Base-by-base conservation (phyloP, 2,113 vertebrate species). In the Calyptommatus sinebrachiatus region DNA sequence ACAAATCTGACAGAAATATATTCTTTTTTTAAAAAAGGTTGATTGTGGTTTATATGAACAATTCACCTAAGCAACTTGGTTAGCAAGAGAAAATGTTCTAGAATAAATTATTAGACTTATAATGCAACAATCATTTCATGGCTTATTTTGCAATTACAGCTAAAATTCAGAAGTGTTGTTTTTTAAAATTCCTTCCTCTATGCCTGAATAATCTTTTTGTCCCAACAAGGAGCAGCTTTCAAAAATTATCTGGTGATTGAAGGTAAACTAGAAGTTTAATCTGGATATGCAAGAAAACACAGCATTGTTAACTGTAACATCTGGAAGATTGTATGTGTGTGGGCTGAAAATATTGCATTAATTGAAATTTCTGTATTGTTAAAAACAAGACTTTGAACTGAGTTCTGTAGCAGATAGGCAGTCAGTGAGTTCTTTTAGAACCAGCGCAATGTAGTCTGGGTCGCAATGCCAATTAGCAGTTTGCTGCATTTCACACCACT, bases 91-190 rank as follows among this genome's bases (percentile, higher is more conserved):
- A 71, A 78, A 62, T 78, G 68, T 16, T 46, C 16, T 77, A 28
- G 31, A 70, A 70, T 62, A 35, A 71, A 78, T 62, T 78, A 61
- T 78, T 45, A 62, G 60, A 7, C 53, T 71, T 78, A 71, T n/a
- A 46, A 61, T 41, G 31, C 57, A 79, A 28, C n/a, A 46, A 28
- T 62, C 3, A 29, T n/a, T n/a, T 10, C 24, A 20, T 71, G 5
- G 0, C 26, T 28, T 62, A 29, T 62, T 35, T 45, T 41, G n/a
- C 28, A 66, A 65, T n/a, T 41, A 61, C 22, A 57, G 60, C 69
- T 22, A 18, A 26, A 71, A 62, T 45, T 53, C 53, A 79, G 53
- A 61, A 28, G 66, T 20, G n/a, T n/a, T n/a, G n/a, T n/a, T n/a
- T n/a, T n/a, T n/a, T n/a, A n/a, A n/a, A n/a, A n/a, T 48, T 45